Base-by-base conservation (phyloP, 2,888 invertebrate genomes). In the Folsomia manolachei region DNA sequence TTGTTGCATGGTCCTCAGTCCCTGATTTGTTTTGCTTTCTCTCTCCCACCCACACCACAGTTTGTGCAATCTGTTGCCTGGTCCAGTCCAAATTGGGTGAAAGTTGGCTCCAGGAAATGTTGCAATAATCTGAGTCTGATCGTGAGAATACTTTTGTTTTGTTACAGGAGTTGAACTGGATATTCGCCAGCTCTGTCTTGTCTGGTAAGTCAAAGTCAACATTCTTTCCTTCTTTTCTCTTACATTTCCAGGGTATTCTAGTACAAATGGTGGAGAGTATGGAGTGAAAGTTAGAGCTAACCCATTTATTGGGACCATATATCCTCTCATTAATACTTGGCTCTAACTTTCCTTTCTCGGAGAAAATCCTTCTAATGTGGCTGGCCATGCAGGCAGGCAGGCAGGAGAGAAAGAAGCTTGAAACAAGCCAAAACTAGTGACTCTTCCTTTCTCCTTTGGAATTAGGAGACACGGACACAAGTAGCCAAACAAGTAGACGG, bases 101-200 rank as follows among this genome's bases (percentile, higher is more conserved):
- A 4, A 7, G 21, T 56, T 7, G 7, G 19, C 11, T n/a, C 19
- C 7, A 56, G 7, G 19, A 56, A 21, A 56, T 7, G 7, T 56
- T 19, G 18, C 56, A 56, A 19, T 39, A 14, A n/a, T 18, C 51
- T 51, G 51, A 9, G 9, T 18, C 56, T 19, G 56, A 56, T 56
- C 21, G 18, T 56, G 56, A 7, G 19, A 56, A 56, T 18, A n/a
- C n/a, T n/a, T n/a, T n/a, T n/a, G 56, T 56, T 63, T 65, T 76
- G 67, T 73, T 71, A 53, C 75, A 78, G 78, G 77, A 9, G 78
- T 79, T 69, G 75, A 76, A 75, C 78, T 80, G 78, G 80, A 80
- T 76, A 70, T 80, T 61, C 79, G 80, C 77, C 80, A 80, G 75
- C 74, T 80, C 7, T 81, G 81, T 72, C 77, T 81, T 61, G 78